Conservation (phyloP, 2,113 vertebrate genomes). For the Verasper variegatus region DNA sequence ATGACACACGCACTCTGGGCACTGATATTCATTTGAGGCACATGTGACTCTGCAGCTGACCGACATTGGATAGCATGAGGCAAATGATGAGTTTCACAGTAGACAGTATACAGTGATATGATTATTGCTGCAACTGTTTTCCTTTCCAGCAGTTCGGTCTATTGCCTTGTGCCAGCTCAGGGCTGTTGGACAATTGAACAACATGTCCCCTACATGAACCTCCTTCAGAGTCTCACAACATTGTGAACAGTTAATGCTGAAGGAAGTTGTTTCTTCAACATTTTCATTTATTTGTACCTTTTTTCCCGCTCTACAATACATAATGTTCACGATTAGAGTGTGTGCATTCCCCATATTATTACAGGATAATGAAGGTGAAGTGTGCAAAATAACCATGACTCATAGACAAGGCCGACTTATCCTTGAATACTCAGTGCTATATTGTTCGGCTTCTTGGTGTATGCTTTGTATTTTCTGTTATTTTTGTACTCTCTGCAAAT, state of each 20-base stretch:
- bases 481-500: background rate
- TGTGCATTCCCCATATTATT: background rate
- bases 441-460: background rate
- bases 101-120: slow-evolving; percentile 4
- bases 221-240: slow-evolving; percentile 7
- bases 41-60: slow-evolving; percentile 10
- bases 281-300: background rate
- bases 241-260: background rate
- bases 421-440: background rate
- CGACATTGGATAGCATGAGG: background rate
- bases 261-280: background rate
- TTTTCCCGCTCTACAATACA: background rate
- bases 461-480: background rate
- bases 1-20: slow-evolving; percentile 12
- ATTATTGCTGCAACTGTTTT: slow-evolving; percentile 29
- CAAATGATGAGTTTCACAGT: background rate
- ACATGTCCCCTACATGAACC: slow-evolving; percentile 35
- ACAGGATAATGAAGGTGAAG: too few relatives aligned
- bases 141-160: background rate
- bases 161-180: slow-evolving; percentile 1
- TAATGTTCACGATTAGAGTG: background rate
- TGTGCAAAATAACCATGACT: too few relatives aligned
- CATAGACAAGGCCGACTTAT: too few relatives aligned
- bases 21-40: background rate
- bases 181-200: slow-evolving; percentile 17